Base-by-base conservation (phyloP, 2,797 vertebrate species). In the Neopelma chrysocephalum region DNA sequence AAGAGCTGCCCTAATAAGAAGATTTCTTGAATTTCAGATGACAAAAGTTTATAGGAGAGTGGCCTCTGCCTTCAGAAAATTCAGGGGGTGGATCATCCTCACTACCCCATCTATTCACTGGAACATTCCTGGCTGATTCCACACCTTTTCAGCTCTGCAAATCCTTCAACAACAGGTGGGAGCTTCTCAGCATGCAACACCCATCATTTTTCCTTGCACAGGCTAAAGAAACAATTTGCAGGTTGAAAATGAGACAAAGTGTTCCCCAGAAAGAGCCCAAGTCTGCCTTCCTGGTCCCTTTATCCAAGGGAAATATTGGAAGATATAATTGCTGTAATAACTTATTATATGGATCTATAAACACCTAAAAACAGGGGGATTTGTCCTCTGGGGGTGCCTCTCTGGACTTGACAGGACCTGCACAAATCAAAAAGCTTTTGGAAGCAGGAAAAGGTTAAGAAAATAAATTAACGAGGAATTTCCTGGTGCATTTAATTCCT, bases 241-340 rank as follows among this genome's bases (percentile, higher is more conserved):
- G 34, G 22, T 27, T 53, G 48, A 57, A 75, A 53, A 21, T 1
- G 21, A 20, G 53, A 17, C 53, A 12, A 38, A 12, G 27, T 4
- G 8, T 10, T 64, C 18, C 18, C 36, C 42, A 73, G 36, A 15
- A 53, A 19, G 7, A 1, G 0, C 12, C 9, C n/a, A 0, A 9
- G 9, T 19, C 38, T 12, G 0, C 12, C n/a, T 50, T 48, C 20
- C 53, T 1, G 1, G 5, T 56, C 25, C 20, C 8, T 26, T 38
- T 15, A 45, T 4, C 31, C 47, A 62, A 36, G 9, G 36, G 22
- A 53, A 82, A 36, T 20, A 25, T 11, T 51, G 43, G 6, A 36
- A 65, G 6, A 34, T 12, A 23, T 2, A 21, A 20, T 18, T 34
- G 26, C 1, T 11, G 7, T 27, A 31, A 7, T 10, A 53, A 11